Evolutionary conservation across 2,797 vertebrate genomes (phyloP).

Genomic region (Rhinella marina): DNA sequence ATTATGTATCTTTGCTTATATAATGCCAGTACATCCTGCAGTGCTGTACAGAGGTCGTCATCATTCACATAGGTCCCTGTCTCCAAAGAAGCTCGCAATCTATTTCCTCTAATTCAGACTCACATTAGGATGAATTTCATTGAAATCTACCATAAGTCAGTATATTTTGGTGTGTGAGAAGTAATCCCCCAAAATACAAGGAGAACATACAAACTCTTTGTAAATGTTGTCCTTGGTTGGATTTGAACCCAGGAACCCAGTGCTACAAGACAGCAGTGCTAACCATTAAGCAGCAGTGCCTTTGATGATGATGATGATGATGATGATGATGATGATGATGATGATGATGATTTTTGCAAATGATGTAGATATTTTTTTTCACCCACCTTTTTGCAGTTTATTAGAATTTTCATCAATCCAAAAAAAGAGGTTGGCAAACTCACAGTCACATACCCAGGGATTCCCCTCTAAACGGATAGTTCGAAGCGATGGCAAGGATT

Average conservation of each 20-base stretch:
- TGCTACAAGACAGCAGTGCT: not conserved
- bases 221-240: not conserved
- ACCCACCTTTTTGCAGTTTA: conserved; percentile 93
- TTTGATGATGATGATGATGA: not conserved
- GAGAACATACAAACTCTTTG: not conserved
- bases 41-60: not conserved
- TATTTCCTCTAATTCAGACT: not conserved
- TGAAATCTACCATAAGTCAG: not conserved
- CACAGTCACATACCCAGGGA: conserved; percentile 96
- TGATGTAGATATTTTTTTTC: not conserved
- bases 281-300: no score
- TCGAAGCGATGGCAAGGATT: conserved; percentile 87
- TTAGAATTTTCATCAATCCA: conserved; percentile 93
- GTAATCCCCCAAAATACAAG: not conserved
- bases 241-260: not conserved
- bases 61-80: not conserved
- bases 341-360: not conserved
- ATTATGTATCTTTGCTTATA: not conserved
- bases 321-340: not conserved
- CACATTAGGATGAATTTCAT: not conserved
- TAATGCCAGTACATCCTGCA: not conserved
- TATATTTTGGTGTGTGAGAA: not conserved
- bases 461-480: conserved; percentile 92
- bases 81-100: not conserved
- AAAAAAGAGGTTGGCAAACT: conserved; percentile 90